These are phyloP conservation scores for Tenebrio molitor DNA, from an alignment of 1,140 invertebrate genomes.

Conservation along the genomic window DNA sequence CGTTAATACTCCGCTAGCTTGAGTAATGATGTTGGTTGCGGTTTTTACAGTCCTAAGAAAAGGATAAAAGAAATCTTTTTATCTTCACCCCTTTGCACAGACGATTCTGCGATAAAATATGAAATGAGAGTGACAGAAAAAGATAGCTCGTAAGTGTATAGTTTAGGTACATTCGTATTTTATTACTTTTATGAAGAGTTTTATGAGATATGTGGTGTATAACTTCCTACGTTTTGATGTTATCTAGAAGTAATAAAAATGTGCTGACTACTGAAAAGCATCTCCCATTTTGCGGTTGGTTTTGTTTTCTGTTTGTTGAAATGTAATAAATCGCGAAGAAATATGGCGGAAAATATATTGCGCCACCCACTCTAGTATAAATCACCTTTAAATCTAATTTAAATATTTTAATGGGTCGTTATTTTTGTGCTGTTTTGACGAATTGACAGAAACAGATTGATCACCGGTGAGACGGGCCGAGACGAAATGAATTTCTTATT, in stretches of 20 bases:
- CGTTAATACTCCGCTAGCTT: not conserved
- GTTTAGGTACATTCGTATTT: constrained; percentile 37
- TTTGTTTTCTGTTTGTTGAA: constrained; percentile 38
- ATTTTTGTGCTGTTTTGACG: not conserved
- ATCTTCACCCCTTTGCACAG: not conserved
- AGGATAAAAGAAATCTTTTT: not conserved
- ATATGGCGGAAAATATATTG: constrained; percentile 34
- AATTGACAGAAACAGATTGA: too few relatives aligned
- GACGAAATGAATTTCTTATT: too few relatives aligned
- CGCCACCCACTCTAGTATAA: constrained; percentile 8
- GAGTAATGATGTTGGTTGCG: not conserved
- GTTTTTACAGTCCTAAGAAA: not conserved
- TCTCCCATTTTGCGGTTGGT: constrained; percentile 24
- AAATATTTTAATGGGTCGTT: not conserved
- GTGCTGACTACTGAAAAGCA: constrained; percentile 38
- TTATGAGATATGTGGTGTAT: constrained; percentile 40
- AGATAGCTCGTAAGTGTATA: constrained; percentile 5
- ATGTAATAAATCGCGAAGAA: constrained; percentile 34
- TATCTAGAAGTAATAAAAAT: constrained; percentile 41
- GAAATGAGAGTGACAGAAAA: constrained; percentile 10
- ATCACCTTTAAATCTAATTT: constrained; percentile 25
- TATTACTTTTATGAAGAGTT: constrained; percentile 41
- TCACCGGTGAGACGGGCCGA: too few relatives aligned
- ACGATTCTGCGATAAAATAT: constrained; percentile 26
- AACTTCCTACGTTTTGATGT: constrained; percentile 35